These are phyloP conservation scores for Betta splendens DNA, from an alignment of 2,797 vertebrate genomes.

Conservation along the genomic window DNA sequence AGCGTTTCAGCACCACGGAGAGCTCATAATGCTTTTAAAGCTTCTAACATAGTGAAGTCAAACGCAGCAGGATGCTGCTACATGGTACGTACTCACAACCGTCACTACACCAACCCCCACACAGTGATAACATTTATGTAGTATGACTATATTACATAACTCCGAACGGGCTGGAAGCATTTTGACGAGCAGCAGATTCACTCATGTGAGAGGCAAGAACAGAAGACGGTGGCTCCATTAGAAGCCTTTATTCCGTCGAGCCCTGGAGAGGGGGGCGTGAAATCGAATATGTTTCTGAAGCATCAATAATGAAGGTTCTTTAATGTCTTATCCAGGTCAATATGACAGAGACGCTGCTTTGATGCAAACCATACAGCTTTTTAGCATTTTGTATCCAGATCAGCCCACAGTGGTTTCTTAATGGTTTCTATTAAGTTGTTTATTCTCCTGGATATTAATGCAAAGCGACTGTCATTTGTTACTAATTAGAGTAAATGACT, in stretches of 20 bases:
- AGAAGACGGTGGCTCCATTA: constrained; percentile 6
- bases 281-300: not conserved
- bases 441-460: no score
- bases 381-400: no score
- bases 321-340: not conserved
- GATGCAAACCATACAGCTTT: no score
- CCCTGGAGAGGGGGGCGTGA: constrained; percentile 1
- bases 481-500: no score
- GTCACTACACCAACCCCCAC: constrained; percentile 39
- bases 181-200: constrained; percentile 37
- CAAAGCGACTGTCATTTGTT: no score
- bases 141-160: constrained; percentile 57
- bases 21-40: no score
- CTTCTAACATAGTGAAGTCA: not conserved
- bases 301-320: no score
- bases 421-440: no score
- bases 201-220: constrained; percentile 28
- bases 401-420: no score
- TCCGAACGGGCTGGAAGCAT: constrained; percentile 27
- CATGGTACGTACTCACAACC: constrained; percentile 8
- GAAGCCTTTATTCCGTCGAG: constrained; percentile 21
- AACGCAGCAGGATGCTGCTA: not conserved
- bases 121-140: constrained; percentile 43
- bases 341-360: not conserved
- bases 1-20: constrained; percentile 79